Conservation (phyloP, 35 echinoderm and acorn worm species). For the Diadema setosum region DNA sequence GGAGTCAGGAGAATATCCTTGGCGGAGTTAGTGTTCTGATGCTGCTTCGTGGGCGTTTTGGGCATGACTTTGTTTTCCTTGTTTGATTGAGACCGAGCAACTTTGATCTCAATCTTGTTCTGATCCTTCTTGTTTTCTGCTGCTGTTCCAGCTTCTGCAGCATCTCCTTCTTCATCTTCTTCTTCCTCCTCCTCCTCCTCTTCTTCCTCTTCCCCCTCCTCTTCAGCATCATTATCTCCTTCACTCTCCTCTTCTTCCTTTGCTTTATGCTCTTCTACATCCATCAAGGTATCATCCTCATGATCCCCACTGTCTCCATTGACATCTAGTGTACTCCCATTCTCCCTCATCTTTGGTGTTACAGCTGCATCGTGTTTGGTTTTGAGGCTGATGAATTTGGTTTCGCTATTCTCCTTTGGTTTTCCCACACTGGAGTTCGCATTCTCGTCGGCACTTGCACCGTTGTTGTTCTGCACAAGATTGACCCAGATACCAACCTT, state of each 20-base stretch:
- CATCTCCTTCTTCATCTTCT: not conserved
- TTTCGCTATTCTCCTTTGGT: not conserved
- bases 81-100: not conserved
- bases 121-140: not conserved
- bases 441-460: not conserved
- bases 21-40: not conserved
- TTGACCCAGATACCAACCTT: slow-evolving; percentile 92
- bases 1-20: not conserved
- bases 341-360: slow-evolving; percentile 1
- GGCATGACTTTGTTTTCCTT: slow-evolving; percentile 1
- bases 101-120: not conserved
- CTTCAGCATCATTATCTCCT: not conserved
- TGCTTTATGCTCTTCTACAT: not conserved
- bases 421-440: not conserved
- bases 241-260: slow-evolving; percentile 19
- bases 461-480: slow-evolving; percentile 23
- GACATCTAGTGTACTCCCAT: not conserved
- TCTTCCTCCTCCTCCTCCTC: not conserved
- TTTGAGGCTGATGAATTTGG: not conserved
- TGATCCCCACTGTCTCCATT: not conserved
- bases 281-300: not conserved
- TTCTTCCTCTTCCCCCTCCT: slow-evolving; percentile 29
- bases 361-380: not conserved
- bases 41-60: not conserved
- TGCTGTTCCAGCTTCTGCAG: not conserved